phyloP scores from a whole-genome alignment of 2,113 vertebrate species.

The Rattus norvegicus region GRCr8 NC_086026.1:19853501-19854000 shows the following conservation, averaged over 20 bases:
- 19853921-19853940: not conserved
- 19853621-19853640: not conserved
- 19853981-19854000: not conserved
- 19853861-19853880: not conserved
- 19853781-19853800: not conserved
- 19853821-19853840: not conserved
- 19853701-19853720: not conserved
- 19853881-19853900: not conserved
- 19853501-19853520: not conserved
- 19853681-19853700: not conserved
- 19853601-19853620: not conserved
- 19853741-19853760: not conserved
- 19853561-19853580: not conserved
- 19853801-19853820: not conserved
- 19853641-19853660: not conserved
- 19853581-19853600: not conserved
- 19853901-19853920: not conserved
- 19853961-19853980: not conserved
- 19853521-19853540: conserved; percentile 38
- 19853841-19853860: not conserved
- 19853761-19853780: not conserved
- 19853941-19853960: not conserved
- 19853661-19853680: not conserved
- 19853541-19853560: not conserved
- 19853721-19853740: not conserved